Percentiles rank a stretch among this genome's conserved stretches.
Conservation (phyloP, 2,888 invertebrate genomes). For the Aporophyla lueneburgensis region DNA sequence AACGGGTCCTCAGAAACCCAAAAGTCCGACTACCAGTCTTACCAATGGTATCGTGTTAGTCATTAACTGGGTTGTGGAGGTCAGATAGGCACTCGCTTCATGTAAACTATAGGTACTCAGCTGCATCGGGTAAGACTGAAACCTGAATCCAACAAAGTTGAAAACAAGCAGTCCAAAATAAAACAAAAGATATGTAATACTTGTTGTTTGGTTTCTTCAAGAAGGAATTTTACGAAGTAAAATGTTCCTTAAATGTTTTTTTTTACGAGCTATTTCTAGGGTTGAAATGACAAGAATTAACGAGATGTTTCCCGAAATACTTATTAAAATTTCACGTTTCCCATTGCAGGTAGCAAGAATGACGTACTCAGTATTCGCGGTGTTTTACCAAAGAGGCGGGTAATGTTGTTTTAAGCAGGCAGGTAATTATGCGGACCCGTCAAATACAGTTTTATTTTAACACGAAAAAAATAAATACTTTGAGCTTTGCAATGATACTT, state of each 20-base stretch:
- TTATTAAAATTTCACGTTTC: conserved; percentile 48
- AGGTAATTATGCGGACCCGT: conserved; percentile 16
- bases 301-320: conserved; percentile 27
- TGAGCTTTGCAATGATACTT: background rate
- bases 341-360: conserved; percentile 83
- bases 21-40: too few relatives aligned
- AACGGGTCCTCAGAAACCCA: too few relatives aligned
- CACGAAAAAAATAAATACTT: background rate
- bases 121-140: too few relatives aligned
- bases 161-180: too few relatives aligned
- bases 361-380: conserved; percentile 87
- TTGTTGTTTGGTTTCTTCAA: background rate
- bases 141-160: too few relatives aligned
- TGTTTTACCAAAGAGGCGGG: conserved; percentile 83
- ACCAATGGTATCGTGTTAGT: too few relatives aligned
- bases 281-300: conserved; percentile 11
- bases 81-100: too few relatives aligned
- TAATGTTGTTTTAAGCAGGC: conserved; percentile 53
- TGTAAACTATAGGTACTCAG: too few relatives aligned
- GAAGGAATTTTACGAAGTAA: background rate
- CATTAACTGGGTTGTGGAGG: too few relatives aligned
- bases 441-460: conserved; percentile 5
- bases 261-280: conserved; percentile 13
- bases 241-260: conserved; percentile 4
- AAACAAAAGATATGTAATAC: too few relatives aligned